These are phyloP conservation scores for Lasioglossum marginatum DNA, from an alignment of 2,888 invertebrate genomes.

Conservation along the genomic window DNA sequence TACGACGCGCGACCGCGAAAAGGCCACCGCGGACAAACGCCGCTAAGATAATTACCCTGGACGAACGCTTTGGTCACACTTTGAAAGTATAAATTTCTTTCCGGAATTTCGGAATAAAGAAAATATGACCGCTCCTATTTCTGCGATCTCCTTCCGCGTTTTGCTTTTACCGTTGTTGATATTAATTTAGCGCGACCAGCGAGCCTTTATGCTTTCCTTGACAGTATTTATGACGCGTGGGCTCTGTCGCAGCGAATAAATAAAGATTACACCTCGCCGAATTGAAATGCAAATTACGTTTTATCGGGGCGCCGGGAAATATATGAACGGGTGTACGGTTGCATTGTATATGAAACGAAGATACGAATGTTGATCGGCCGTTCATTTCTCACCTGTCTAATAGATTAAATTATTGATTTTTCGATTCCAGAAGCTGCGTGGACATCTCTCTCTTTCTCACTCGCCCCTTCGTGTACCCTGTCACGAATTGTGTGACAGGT, in stretches of 20 bases:
- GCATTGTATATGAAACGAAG: neutral
- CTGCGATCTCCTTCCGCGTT: neutral
- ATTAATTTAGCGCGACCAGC: neutral
- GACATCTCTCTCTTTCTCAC: neutral
- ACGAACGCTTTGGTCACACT: no score
- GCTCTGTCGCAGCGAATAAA: neutral
- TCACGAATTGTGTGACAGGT: constrained; percentile 17
- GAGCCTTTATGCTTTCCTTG: neutral
- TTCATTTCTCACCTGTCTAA: constrained; percentile 15
- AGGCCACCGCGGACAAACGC: no score
- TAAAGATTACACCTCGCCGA: constrained; percentile 3
- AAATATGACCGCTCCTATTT: neutral
- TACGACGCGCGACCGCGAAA: no score
- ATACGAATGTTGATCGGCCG: constrained; percentile 7
- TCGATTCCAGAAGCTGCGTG: neutral
- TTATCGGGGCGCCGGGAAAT: neutral
- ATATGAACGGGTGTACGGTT: neutral
- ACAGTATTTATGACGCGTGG: neutral
- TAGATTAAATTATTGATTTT: constrained; percentile 8
- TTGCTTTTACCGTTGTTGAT: neutral
- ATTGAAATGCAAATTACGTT: constrained; percentile 15
- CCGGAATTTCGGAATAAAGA: neutral
- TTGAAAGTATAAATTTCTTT: neutral
- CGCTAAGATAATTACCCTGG: no score
- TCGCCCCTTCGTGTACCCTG: neutral